Percentiles rank a stretch among this genome's conserved stretches.
Evolutionary conservation across 2,113 vertebrate genomes (phyloP).

Genomic region (Telmatochromis sp.): DNA sequence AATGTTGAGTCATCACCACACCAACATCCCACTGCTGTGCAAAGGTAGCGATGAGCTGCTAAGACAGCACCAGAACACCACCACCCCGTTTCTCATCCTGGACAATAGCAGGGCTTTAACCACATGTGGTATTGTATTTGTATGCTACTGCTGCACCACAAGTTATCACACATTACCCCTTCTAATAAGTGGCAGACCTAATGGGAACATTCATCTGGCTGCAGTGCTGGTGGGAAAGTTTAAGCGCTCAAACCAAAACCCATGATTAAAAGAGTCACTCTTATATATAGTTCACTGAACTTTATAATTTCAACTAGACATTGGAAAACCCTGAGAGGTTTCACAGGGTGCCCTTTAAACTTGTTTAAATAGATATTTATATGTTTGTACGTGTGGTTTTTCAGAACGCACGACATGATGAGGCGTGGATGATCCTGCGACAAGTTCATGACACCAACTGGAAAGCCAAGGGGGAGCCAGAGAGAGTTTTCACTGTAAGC

Average conservation of each 20-base stretch:
- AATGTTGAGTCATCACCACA: slow-evolving; percentile 24
- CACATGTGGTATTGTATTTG: slow-evolving; percentile 53
- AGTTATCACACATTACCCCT: slow-evolving; percentile 1
- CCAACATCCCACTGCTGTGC: slow-evolving; percentile 48
- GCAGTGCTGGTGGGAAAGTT: background rate
- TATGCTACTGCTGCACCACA: slow-evolving; percentile 27
- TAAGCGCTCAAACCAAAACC: background rate
- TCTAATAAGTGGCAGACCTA: slow-evolving; percentile 14
- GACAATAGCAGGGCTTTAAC: slow-evolving; percentile 39
- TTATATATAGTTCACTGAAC: background rate
- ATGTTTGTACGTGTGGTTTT: background rate
- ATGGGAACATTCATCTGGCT: slow-evolving; percentile 9
- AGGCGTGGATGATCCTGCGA: slow-evolving; percentile 98
- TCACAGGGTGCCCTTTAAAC: background rate
- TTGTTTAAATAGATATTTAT: background rate
- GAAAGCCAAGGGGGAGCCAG: slow-evolving; percentile 90
- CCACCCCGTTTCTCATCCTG: slow-evolving; percentile 21
- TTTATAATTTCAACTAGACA: background rate
- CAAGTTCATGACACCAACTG: slow-evolving; percentile 96
- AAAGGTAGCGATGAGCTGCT: slow-evolving; percentile 46
- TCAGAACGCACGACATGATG: slow-evolving; percentile 89
- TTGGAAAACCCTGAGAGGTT: background rate
- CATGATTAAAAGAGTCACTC: background rate
- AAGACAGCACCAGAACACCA: slow-evolving; percentile 24
- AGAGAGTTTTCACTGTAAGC: slow-evolving; percentile 92